Percentiles rank a stretch among this genome's conserved stretches.
These are phyloP conservation scores for Drosophila novamexicana DNA, from an alignment of 1,140 invertebrate species.

Conservation along the genomic window DNA sequence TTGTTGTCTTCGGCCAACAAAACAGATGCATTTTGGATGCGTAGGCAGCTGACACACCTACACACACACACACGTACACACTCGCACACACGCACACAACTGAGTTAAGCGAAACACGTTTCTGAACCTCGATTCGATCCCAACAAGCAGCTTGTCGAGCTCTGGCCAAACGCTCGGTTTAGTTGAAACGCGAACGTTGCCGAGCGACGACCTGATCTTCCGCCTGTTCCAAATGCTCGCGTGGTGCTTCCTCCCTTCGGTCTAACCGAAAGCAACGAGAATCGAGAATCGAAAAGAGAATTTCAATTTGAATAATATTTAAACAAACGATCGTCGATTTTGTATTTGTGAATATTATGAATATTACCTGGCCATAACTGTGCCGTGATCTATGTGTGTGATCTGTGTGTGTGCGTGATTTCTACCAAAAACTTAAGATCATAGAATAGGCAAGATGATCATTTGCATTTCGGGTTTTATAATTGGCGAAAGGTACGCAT, in stretches of 20 bases:
- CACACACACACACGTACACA: constrained; percentile 21
- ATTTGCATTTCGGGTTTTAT: constrained; percentile 88
- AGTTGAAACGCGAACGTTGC: constrained; percentile 73
- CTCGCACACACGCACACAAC: constrained; percentile 22
- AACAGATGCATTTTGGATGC: constrained; percentile 71
- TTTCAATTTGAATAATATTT: constrained; percentile 61
- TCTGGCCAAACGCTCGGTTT: constrained; percentile 61
- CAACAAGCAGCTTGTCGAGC: constrained; percentile 33
- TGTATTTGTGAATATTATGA: constrained; percentile 51
- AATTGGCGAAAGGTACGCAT: constrained; percentile 87
- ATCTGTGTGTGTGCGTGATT: constrained; percentile 12
- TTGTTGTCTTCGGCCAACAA: constrained; percentile 51
- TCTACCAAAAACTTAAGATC: constrained; percentile 6
- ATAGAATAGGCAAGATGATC: constrained; percentile 85
- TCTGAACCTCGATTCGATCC: constrained; percentile 13
- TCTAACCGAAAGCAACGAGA: constrained; percentile 27
- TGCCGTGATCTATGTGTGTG: constrained; percentile 1
- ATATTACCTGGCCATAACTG: constrained; percentile 42
- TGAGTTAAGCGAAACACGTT: constrained; percentile 71
- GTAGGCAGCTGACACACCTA: constrained; percentile 47
- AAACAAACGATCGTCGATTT: constrained; percentile 32
- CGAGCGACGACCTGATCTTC: constrained; percentile 61
- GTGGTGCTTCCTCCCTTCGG: constrained; percentile 62
- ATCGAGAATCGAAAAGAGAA: background rate
- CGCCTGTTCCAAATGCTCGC: constrained; percentile 22